Conservation (phyloP, 2,113 vertebrate genomes). For the Chaenogobius annularis region DNA sequence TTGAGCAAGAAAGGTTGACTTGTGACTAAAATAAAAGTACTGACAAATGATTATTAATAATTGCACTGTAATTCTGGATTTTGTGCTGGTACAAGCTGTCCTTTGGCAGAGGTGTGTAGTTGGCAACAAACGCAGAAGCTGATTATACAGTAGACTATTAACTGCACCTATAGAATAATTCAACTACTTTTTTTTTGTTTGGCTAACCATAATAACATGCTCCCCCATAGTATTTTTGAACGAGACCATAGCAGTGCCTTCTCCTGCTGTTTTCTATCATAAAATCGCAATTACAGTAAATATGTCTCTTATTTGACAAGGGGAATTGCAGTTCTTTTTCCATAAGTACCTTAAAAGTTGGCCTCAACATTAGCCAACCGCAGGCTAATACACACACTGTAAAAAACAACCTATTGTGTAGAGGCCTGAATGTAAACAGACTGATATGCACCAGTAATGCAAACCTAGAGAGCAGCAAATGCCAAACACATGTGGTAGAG, state of each 20-base stretch:
- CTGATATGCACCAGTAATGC: neutral
- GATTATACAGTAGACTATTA: neutral
- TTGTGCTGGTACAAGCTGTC: neutral
- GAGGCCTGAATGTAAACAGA: constrained; percentile 38
- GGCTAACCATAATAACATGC: neutral
- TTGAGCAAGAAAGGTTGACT: neutral
- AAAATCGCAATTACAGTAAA: neutral
- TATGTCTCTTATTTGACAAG: neutral
- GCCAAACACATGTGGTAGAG: constrained; percentile 54
- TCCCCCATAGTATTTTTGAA: neutral
- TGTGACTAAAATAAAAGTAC: neutral
- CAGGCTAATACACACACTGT: constrained; percentile 25
- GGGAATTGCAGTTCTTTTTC: constrained; percentile 50
- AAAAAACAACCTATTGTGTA: constrained; percentile 30
- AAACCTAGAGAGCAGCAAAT: constrained; percentile 42
- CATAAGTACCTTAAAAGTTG: constrained; percentile 44
- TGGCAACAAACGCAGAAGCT: neutral
- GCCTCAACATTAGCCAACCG: constrained; percentile 31
- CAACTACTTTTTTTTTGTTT: neutral
- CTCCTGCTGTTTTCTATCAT: constrained; percentile 1
- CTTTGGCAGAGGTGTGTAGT: neutral
- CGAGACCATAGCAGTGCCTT: neutral
- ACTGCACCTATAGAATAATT: neutral
- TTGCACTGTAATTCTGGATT: neutral
- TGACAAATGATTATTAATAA: neutral